Conservation (phyloP, 2,888 invertebrate species). For the Therioaphis trifolii region DNA sequence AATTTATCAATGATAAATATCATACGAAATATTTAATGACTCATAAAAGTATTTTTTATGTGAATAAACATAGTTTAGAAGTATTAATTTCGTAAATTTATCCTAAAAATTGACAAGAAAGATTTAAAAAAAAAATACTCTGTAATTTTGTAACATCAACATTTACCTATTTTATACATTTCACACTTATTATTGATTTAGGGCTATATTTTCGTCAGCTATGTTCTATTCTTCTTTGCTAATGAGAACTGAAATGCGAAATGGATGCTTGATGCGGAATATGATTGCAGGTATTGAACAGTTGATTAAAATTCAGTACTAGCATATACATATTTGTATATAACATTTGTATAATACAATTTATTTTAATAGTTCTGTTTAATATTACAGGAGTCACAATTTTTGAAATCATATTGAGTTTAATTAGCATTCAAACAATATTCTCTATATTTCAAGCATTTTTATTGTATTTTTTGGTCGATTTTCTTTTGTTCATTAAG, state of each 20-base stretch:
- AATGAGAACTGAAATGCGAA: conserved; percentile 41
- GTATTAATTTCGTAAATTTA: no score
- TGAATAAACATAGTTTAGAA: no score
- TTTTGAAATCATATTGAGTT: conserved; percentile 44
- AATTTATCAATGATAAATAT: no score
- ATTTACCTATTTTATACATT: no score
- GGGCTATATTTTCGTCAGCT: conserved; percentile 46
- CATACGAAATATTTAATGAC: no score
- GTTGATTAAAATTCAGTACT: no score
- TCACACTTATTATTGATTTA: conserved; percentile 2
- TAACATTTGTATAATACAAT: not conserved
- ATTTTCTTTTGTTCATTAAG: conserved; percentile 15
- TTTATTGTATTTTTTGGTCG: conserved; percentile 18
- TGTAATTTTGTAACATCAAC: no score
- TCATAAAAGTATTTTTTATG: no score
- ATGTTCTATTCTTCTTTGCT: conserved; percentile 37
- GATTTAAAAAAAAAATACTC: no score
- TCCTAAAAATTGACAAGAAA: no score
- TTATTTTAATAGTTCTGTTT: not conserved
- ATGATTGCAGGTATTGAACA: conserved; percentile 52
- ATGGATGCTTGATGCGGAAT: conserved; percentile 44
- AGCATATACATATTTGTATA: not conserved
- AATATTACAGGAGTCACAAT: conserved; percentile 38
- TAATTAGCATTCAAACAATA: not conserved
- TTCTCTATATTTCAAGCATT: conserved; percentile 47